These are phyloP conservation scores for Conger conger DNA, from an alignment of 2,113 vertebrate species.

Conservation along the genomic window DNA sequence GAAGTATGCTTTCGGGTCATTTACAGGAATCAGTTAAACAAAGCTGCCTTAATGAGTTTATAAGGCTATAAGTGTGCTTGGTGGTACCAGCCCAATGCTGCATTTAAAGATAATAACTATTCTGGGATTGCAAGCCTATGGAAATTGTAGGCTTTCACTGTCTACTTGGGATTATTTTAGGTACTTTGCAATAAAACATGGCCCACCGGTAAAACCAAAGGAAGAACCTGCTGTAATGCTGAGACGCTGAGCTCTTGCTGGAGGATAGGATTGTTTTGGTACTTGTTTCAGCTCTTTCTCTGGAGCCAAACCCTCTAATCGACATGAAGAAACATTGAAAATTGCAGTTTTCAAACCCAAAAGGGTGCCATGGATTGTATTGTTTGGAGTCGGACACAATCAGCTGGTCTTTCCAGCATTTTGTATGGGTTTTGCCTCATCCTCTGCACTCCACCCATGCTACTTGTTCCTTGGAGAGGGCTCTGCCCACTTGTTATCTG, in stretches of 20 bases:
- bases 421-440: not conserved
- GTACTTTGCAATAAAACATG: conserved; percentile 13
- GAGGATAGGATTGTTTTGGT: not conserved
- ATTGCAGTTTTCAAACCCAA: not conserved
- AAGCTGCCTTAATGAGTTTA: conserved; percentile 16
- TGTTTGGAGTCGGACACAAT: not conserved
- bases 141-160: conserved; percentile 13
- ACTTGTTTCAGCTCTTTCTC: not conserved
- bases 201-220: not conserved
- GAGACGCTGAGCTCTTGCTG: not conserved
- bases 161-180: conserved; percentile 9
- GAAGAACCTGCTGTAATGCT: not conserved
- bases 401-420: not conserved
- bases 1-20: not conserved
- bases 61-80: not conserved
- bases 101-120: conserved; percentile 18
- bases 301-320: not conserved
- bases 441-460: not conserved
- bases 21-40: not conserved
- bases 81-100: conserved; percentile 5
- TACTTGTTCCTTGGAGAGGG: not conserved
- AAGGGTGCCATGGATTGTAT: not conserved
- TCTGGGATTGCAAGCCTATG: conserved; percentile 5
- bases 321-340: not conserved
- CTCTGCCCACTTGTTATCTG: not conserved